Evolutionary conservation across 37 sponge, comb jelly and placozoan genomes (phyloP).

Genomic region (Cladorhizidae sp.): DNA sequence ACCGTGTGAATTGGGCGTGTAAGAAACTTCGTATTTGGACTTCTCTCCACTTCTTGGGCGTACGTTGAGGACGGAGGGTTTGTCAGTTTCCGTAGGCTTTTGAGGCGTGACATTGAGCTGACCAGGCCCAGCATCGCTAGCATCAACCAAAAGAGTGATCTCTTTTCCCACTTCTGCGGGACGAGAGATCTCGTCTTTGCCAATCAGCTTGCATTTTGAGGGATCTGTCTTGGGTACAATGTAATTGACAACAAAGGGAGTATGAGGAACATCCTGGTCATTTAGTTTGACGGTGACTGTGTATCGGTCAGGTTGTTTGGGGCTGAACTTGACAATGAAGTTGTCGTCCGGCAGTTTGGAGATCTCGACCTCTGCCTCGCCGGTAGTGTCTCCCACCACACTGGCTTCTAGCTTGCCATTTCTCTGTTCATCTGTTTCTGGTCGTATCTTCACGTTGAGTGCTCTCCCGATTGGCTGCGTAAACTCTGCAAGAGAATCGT

Average conservation of each 20-base stretch:
- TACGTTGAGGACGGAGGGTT: background rate
- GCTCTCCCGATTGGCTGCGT: constrained; percentile 20
- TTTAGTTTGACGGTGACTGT: constrained; percentile 36
- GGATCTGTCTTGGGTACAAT: constrained; percentile 38
- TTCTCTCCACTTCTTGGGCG: constrained; percentile 9
- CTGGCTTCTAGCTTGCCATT: constrained; percentile 34
- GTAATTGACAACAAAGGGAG: constrained; percentile 63
- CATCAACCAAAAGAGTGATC: constrained; percentile 54
- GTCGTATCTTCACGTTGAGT: constrained; percentile 26
- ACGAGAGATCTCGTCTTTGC: constrained; percentile 15
- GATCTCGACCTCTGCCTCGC: background rate
- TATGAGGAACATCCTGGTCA: constrained; percentile 34
- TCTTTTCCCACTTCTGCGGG: constrained; percentile 30
- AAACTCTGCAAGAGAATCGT: background rate
- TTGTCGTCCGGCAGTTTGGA: background rate
- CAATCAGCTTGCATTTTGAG: constrained; percentile 38
- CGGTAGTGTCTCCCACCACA: constrained; percentile 49
- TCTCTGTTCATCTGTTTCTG: constrained; percentile 4
- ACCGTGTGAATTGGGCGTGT: constrained; percentile 37
- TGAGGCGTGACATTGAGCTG: constrained; percentile 59
- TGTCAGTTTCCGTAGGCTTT: constrained; percentile 17
- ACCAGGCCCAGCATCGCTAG: constrained; percentile 73
- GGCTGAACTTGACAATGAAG: constrained; percentile 45
- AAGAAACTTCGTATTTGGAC: background rate
- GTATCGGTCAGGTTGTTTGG: constrained; percentile 61